Evolutionary conservation across 2,113 vertebrate genomes (phyloP), one percentile per base, ranked within the genome.

Genomic region (Neodon shergylaensis): DNA sequence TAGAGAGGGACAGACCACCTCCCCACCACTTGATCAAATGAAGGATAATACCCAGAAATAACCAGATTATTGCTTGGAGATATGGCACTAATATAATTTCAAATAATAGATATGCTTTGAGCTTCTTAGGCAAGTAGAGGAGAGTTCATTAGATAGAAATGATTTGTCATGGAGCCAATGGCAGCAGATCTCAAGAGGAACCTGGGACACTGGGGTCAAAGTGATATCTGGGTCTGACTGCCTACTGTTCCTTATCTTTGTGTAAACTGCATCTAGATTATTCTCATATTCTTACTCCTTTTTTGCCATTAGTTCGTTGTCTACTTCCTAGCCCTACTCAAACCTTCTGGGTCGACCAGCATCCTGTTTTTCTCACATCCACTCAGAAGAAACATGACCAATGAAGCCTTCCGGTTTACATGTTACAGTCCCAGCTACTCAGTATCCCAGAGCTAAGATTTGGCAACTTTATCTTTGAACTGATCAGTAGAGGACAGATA

Each of bases 281-380:
- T 8, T 52, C 36, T n/a, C 21, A 2, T 31, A 21, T 17, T 76
- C 31, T 76, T 21, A 11, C 5, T 88, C 26, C 36, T 84, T 58
- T 76, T 61, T 79, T 12, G 6, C 61, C 92, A 83, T 68, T 39
- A 79, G 72, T 11, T 89, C 74, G 58, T 68, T 89, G 39, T 73
- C 14, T 66, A 82, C 22, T 47, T 65, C 85, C 68, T 24, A 47
- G 16, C 54, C 63, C 13, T 74, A 44, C 7, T 91, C 49, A 44
- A 31, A n/a, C 49, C 21, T 3, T 87, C 42, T 31, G 2, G 31
- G 19, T 83, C 13, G 65, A 36, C 33, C n/a, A 77, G 47, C 7
- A 90, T 93, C 63, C n/a, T 83, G 17, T 83, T 36, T 36, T 90
- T 95, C 90, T 93, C 66, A 47, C 5, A 26, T 94, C 17, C 47